Conservation (phyloP, 2,888 invertebrate genomes). For the Tridacna gigas region DNA sequence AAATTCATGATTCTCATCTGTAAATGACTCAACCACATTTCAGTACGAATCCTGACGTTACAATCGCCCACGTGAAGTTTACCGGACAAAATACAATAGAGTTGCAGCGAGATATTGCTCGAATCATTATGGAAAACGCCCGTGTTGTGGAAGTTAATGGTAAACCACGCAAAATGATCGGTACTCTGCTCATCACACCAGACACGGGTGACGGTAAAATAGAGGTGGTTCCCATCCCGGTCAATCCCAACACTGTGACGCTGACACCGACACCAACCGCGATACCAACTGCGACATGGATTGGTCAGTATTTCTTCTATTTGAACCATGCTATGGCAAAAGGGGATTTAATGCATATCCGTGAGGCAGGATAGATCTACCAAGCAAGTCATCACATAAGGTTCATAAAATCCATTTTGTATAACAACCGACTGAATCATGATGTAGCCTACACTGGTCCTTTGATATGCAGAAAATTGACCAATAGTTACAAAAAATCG, state of each 20-base stretch:
- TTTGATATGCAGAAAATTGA: no score
- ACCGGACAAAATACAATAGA: slow-evolving; percentile 59
- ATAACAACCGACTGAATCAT: no score
- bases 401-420: no score
- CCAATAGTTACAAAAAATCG: no score
- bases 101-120: slow-evolving; percentile 58
- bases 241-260: slow-evolving; percentile 53
- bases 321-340: no score
- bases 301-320: neutral
- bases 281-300: slow-evolving; percentile 9
- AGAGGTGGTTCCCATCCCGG: slow-evolving; percentile 53
- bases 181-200: slow-evolving; percentile 67
- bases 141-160: slow-evolving; percentile 57
- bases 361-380: no score
- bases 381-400: no score
- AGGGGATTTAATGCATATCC: no score
- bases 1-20: no score
- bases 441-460: no score
- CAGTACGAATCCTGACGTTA: slow-evolving; percentile 56
- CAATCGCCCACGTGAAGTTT: slow-evolving; percentile 63
- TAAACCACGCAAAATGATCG: slow-evolving; percentile 64
- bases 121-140: slow-evolving; percentile 64
- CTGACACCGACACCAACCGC: slow-evolving; percentile 49
- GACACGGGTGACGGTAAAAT: slow-evolving; percentile 56
- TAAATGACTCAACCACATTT: neutral